Evolutionary conservation across 2,113 vertebrate species (phyloP).

Genomic region (Cepphus grylle): DNA sequence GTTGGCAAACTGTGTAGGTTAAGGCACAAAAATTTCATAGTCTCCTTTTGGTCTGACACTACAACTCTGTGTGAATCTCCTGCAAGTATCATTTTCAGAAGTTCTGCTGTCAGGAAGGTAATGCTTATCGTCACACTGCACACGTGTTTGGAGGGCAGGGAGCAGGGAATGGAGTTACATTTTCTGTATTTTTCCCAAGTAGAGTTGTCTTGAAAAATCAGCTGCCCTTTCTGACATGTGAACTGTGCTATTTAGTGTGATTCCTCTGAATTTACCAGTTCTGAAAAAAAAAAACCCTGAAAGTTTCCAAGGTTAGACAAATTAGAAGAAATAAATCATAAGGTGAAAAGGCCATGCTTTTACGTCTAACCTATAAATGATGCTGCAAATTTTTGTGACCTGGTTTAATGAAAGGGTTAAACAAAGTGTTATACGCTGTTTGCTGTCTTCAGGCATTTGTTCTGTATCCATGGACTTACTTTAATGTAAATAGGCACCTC

Average conservation of each 20-base stretch:
- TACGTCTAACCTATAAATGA: neutral
- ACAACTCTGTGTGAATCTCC: neutral
- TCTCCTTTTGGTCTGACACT: neutral
- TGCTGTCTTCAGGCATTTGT: slow-evolving; percentile 68
- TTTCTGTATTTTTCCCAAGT: neutral
- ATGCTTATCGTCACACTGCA: neutral
- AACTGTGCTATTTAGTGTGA: neutral
- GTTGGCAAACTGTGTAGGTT: neutral
- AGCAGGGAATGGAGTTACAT: neutral
- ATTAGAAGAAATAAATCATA: neutral
- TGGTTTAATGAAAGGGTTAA: slow-evolving; percentile 62
- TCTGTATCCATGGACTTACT: slow-evolving; percentile 70
- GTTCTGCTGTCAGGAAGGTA: neutral
- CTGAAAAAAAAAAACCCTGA: neutral
- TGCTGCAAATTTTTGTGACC: neutral
- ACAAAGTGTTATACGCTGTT: slow-evolving; percentile 37
- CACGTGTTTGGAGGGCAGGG: neutral
- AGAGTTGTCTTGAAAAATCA: neutral
- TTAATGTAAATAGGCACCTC: slow-evolving; percentile 78
- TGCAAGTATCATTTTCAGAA: neutral
- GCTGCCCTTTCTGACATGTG: neutral
- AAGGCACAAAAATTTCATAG: neutral
- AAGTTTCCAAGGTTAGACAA: neutral
- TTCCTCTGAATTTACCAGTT: neutral
- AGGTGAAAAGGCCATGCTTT: neutral